phyloP scores from a whole-genome alignment of 2,888 invertebrate species.

The Nephrotoma guestfalica region DNA sequence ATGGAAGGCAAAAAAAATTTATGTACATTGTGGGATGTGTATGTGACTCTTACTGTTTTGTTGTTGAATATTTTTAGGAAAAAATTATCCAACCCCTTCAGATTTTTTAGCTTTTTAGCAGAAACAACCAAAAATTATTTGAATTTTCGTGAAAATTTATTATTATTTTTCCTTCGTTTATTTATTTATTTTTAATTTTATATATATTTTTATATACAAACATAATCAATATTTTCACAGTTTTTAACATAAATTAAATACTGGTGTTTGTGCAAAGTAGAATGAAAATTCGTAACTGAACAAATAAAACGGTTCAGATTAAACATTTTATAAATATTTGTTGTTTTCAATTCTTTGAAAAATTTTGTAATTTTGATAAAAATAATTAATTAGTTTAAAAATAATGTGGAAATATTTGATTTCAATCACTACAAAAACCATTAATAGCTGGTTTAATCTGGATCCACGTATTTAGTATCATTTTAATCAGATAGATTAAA shows the following conservation, averaged over 20 bases:
- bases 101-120: neutral
- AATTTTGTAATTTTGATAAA: neutral
- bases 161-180: neutral
- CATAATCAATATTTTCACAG: neutral
- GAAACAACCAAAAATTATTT: neutral
- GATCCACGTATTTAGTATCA: no score
- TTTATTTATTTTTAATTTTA: neutral
- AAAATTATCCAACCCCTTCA: neutral
- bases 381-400: neutral
- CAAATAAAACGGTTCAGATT: neutral
- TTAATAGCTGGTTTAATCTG: no score
- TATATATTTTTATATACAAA: neutral
- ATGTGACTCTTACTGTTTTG: neutral
- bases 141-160: neutral
- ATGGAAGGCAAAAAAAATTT: neutral
- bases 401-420: neutral
- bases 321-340: neutral
- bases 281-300: neutral
- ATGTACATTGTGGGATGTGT: neutral
- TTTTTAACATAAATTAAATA: neutral
- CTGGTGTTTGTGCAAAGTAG: neutral
- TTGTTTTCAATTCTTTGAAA: neutral
- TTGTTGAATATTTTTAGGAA: neutral
- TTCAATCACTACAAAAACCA: neutral
- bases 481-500: no score